Evolutionary conservation across 2,888 invertebrate species (phyloP).

Genomic region (Archaeoteleia sp.): DNA sequence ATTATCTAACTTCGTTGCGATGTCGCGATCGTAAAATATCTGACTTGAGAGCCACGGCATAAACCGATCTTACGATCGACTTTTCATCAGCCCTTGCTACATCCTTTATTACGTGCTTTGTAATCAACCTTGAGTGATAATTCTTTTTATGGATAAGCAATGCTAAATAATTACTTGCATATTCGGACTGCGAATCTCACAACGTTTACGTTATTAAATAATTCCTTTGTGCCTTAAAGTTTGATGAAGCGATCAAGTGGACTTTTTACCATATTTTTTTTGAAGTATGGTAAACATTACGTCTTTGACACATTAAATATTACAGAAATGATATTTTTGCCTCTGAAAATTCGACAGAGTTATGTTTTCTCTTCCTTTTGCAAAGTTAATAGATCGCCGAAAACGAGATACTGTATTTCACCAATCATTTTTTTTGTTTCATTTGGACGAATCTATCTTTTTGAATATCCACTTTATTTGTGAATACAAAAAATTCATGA

Average conservation of each 20-base stretch:
- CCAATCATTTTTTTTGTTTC: constrained; percentile 6
- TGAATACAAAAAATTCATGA: constrained; percentile 17
- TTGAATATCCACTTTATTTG: constrained; percentile 15
- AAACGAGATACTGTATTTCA: not conserved
- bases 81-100: constrained; percentile 53
- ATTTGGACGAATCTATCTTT: constrained; percentile 7
- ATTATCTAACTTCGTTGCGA: constrained; percentile 38
- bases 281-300: no score
- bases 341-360: not conserved
- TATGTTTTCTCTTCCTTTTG: not conserved
- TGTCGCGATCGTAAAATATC: constrained; percentile 38
- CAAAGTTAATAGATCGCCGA: constrained; percentile 4
- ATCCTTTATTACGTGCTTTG: constrained; percentile 32
- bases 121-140: constrained; percentile 20
- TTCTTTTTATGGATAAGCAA: constrained; percentile 30
- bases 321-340: no score
- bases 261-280: no score
- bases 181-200: constrained; percentile 17
- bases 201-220: constrained; percentile 17
- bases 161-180: constrained; percentile 15
- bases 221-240: constrained; percentile 10
- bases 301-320: not conserved
- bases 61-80: constrained; percentile 58
- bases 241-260: no score
- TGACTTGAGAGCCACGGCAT: constrained; percentile 32